phyloP scores from a whole-genome alignment of 2,888 invertebrate genomes.

The Scaptomyza tumidula region DNA sequence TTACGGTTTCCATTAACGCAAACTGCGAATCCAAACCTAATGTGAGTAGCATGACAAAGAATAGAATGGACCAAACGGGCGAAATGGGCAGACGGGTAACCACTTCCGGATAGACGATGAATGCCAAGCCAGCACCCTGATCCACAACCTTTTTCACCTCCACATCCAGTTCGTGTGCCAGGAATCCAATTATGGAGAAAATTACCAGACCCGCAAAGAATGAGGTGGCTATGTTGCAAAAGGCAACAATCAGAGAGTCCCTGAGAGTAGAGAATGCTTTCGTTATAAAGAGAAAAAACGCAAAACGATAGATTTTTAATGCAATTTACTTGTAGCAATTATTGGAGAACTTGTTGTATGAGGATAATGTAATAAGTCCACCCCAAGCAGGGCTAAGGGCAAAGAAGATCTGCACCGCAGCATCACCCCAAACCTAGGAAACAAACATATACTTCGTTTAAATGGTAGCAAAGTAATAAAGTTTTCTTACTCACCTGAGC shows the following conservation, averaged over 20 bases:
- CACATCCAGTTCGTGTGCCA: conserved; percentile 90
- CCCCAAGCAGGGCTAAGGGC: conserved; percentile 95
- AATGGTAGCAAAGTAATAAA: no score
- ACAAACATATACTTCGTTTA: not conserved
- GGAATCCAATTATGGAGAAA: conserved; percentile 92
- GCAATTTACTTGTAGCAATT: conserved; percentile 89
- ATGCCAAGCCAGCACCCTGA: conserved; percentile 91
- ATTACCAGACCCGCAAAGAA: conserved; percentile 93
- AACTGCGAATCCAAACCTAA: conserved; percentile 91
- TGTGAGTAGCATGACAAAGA: conserved; percentile 91
- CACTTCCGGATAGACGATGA: conserved; percentile 94
- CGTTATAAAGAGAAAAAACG: no score
- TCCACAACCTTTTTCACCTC: conserved; percentile 90
- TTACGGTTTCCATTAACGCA: conserved; percentile 91
- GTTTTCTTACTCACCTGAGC: conserved; percentile 86
- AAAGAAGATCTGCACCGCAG: conserved; percentile 94
- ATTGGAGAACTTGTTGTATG: conserved; percentile 93
- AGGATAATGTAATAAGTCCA: conserved; percentile 92
- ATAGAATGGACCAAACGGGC: conserved; percentile 92
- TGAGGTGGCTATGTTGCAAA: conserved; percentile 91
- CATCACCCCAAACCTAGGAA: conserved; percentile 91
- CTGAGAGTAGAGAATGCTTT: conserved; percentile 63
- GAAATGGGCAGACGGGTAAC: conserved; percentile 91
- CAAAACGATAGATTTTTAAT: not conserved
- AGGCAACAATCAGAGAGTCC: conserved; percentile 90